Evolutionary conservation across 2,113 vertebrate genomes (phyloP).

Genomic region (Microcebus tavaratra): DNA sequence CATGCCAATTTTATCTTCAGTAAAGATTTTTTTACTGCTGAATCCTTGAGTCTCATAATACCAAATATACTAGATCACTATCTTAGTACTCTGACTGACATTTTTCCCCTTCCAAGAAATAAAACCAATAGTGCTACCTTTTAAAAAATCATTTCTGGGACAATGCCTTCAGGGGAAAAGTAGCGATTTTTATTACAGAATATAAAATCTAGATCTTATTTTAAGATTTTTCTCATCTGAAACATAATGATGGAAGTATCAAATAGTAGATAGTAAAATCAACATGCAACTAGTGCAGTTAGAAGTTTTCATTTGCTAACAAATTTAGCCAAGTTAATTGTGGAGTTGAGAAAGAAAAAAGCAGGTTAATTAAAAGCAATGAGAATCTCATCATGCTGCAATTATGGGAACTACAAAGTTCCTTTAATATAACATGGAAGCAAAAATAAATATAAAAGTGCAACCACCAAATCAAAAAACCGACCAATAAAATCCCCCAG

Average conservation of each 20-base stretch:
- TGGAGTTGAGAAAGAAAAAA: slow-evolving; percentile 37
- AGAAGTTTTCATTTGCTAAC: slow-evolving; percentile 45
- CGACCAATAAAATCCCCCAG: not conserved
- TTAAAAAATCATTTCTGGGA: not conserved
- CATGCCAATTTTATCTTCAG: slow-evolving; percentile 48
- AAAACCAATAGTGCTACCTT: slow-evolving; percentile 50
- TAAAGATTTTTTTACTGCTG: slow-evolving; percentile 52
- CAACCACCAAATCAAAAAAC: not conserved
- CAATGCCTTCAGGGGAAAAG: not conserved
- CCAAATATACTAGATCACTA: slow-evolving; percentile 26
- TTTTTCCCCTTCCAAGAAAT: slow-evolving; percentile 55
- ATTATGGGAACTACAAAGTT: slow-evolving; percentile 32
- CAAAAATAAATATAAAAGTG: slow-evolving; percentile 44
- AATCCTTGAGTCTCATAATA: slow-evolving; percentile 60
- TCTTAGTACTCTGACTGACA: slow-evolving; percentile 43
- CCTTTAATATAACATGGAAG: slow-evolving; percentile 57
- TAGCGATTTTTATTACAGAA: slow-evolving; percentile 39
- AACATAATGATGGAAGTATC: slow-evolving; percentile 23
- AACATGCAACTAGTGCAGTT: slow-evolving; percentile 3
- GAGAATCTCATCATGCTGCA: slow-evolving; percentile 24
- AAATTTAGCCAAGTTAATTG: slow-evolving; percentile 53
- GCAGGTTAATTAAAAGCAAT: slow-evolving; percentile 65
- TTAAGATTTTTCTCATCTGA: slow-evolving; percentile 36
- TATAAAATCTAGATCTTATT: slow-evolving; percentile 29
- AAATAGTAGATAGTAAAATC: slow-evolving; percentile 33